Percentiles rank a stretch among this genome's conserved stretches.
Evolutionary conservation across 1,140 invertebrate genomes (phyloP).

Genomic region (Tribolium castaneum): DNA sequence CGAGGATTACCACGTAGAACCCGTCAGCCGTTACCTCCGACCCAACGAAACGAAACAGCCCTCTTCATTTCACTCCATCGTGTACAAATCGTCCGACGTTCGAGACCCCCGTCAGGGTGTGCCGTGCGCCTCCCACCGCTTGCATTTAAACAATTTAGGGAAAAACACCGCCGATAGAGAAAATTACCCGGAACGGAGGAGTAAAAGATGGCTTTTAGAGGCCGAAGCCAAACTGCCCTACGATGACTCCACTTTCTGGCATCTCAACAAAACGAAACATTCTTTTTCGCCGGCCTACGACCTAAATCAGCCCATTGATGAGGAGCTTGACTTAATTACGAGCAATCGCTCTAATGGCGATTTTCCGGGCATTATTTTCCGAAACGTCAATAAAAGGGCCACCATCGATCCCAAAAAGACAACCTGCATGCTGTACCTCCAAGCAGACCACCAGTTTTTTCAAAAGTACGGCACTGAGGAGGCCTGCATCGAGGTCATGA

Average conservation of each 20-base stretch:
- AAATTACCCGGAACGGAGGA: conserved; percentile 16
- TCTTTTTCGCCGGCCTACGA: conserved; percentile 54
- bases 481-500: conserved; percentile 95
- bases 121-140: conserved; percentile 70
- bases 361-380: conserved; percentile 62
- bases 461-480: conserved; percentile 92
- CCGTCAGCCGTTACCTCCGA: conserved; percentile 77
- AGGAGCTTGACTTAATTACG: conserved; percentile 56
- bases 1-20: conserved; percentile 90
- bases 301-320: conserved; percentile 58
- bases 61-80: conserved; percentile 79
- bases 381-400: conserved; percentile 77
- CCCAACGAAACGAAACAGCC: conserved; percentile 66
- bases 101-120: conserved; percentile 67
- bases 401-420: conserved; percentile 84
- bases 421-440: conserved; percentile 91
- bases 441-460: conserved; percentile 95
- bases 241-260: conserved; percentile 50
- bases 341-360: conserved; percentile 55
- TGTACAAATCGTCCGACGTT: conserved; percentile 86
- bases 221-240: conserved; percentile 61
- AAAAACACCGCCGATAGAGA: conserved; percentile 1
- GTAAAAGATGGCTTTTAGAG: conserved; percentile 64
- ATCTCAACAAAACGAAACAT: conserved; percentile 49
- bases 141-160: conserved; percentile 65